Percentiles rank a stretch among this genome's conserved stretches.
Evolutionary conservation across 2,113 vertebrate species (phyloP).

Genomic region (Anhinga anhinga): DNA sequence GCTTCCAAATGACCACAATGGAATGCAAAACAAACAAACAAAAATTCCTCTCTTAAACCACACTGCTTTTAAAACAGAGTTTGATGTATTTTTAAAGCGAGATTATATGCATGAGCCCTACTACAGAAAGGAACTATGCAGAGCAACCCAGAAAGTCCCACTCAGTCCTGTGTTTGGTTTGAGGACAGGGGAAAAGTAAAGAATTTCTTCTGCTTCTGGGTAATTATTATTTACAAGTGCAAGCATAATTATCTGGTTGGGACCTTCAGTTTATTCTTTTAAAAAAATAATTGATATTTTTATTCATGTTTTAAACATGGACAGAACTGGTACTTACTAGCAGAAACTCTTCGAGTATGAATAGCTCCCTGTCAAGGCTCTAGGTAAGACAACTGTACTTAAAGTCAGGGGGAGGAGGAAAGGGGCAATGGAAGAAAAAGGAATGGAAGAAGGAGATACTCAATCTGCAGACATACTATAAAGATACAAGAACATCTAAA

Average conservation of each 20-base stretch:
- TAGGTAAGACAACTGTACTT: background rate
- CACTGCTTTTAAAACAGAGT: background rate
- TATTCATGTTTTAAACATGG: background rate
- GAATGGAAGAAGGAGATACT: background rate
- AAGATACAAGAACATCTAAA: background rate
- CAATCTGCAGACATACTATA: background rate
- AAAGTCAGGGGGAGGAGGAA: background rate
- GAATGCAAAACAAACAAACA: background rate
- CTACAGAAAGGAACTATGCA: background rate
- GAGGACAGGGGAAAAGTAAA: background rate
- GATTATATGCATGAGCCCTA: background rate
- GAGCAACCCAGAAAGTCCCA: background rate
- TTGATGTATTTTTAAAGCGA: background rate
- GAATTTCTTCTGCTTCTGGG: background rate
- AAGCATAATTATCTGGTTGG: background rate
- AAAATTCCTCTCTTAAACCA: background rate
- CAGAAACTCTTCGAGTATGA: background rate
- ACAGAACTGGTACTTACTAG: background rate
- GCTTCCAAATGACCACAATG: background rate
- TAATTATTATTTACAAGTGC: background rate
- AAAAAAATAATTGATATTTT: background rate
- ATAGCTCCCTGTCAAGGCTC: background rate
- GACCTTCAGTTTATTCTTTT: background rate
- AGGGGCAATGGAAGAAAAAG: background rate
- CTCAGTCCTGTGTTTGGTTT: background rate